Evolutionary conservation across 2,113 vertebrate species (phyloP), one percentile per base, ranked within the genome.

Genomic region (Stercorarius parasiticus): DNA sequence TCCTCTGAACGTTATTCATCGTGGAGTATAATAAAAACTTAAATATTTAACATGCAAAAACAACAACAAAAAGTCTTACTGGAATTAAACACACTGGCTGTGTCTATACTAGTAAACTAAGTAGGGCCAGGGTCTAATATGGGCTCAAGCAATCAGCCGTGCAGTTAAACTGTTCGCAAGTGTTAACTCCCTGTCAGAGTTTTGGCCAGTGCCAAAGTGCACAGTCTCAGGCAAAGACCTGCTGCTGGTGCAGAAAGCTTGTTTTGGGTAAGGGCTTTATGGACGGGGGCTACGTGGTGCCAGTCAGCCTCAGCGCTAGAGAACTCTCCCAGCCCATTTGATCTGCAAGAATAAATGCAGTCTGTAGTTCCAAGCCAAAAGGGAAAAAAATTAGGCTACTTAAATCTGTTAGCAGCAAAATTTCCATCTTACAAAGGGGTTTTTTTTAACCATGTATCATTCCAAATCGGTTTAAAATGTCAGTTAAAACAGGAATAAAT

Each of bases 401-500:
- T 61, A 78, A 64, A 77, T 92, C 84, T 96, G 82, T 85, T 80
- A 87, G 91, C 25, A 67, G 38, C 38, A 85, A 82, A 87, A 91
- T 91, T 97, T 90, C 50, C 22, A 73, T 88, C 59, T 93, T 77
- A 53, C 53, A 73, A 30, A 62, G 22, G 14, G 78, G 90, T 95
- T 50, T 73, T 89, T 94, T 96, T 90, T 77, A 93, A 73, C 53
- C 5, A 55, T 55, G 32, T 88, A 66, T 74, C 65, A 90, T 96
- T 96, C 42, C 32, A 90, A 93, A 93, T 96, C 7, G 1, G 86
- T 71, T 95, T 67, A 96, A 94, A 70, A 66, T 95, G 80, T 81
- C 61, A 90, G 19, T 92, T 97, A 77, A 94, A 92, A 40, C 11
- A 90, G 49, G 95, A 97, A 94, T 94, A 79, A 74, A 47, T 72